These are phyloP conservation scores for Saguinus midas DNA, from an alignment of 2,113 vertebrate species.

Conservation along the genomic window DNA sequence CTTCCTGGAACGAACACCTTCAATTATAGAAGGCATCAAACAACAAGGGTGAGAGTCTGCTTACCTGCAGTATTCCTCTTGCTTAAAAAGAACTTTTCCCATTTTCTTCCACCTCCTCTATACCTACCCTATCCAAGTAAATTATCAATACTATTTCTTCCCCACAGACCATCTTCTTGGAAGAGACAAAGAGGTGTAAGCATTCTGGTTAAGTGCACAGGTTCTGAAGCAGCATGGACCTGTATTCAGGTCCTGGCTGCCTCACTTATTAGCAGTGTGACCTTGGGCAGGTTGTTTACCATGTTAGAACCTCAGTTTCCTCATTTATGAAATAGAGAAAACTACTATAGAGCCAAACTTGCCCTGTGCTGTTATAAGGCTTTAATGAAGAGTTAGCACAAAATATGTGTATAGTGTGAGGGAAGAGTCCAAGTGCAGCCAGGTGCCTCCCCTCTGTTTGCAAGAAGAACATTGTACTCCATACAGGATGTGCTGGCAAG, in stretches of 20 bases:
- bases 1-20: background rate
- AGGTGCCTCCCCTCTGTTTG: background rate
- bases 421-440: background rate
- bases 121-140: background rate
- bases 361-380: background rate
- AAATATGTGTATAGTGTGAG: accelerated
- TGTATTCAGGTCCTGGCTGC: accelerated
- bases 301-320: background rate
- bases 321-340: background rate
- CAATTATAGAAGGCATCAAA: background rate
- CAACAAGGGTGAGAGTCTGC: background rate
- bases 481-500: background rate
- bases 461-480: background rate
- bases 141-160: background rate
- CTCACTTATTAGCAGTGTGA: background rate
- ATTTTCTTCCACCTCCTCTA: background rate
- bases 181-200: background rate
- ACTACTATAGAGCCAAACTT: background rate
- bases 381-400: background rate
- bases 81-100: background rate
- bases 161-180: background rate
- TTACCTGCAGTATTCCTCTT: background rate
- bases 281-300: background rate
- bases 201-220: background rate
- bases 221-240: background rate